Percentiles rank a stretch among this genome's conserved stretches.
Conservation (phyloP, 1,140 invertebrate species). For the Drosophila mauritiana region DNA sequence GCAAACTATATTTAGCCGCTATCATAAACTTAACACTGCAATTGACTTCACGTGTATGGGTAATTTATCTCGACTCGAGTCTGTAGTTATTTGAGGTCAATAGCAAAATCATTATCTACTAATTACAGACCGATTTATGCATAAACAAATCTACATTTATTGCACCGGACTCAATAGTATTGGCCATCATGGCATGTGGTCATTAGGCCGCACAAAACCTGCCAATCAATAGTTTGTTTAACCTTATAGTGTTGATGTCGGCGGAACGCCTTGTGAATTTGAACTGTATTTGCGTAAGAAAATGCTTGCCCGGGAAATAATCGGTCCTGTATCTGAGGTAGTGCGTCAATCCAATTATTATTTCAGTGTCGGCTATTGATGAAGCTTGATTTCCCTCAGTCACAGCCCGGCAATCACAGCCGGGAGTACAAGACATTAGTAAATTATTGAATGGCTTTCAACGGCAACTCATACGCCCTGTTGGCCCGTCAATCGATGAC, state of each 20-base stretch:
- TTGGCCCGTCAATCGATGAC: slow-evolving; percentile 63
- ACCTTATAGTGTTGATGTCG: slow-evolving; percentile 30
- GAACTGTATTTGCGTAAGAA: slow-evolving; percentile 63
- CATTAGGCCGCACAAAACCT: slow-evolving; percentile 44
- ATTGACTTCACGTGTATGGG: slow-evolving; percentile 23
- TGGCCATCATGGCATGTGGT: slow-evolving; percentile 43
- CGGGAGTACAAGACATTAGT: slow-evolving; percentile 26
- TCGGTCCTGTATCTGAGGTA: slow-evolving; percentile 17
- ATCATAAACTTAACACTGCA: slow-evolving; percentile 16
- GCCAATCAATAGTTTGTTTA: slow-evolving; percentile 58
- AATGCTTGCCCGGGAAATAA: slow-evolving; percentile 47
- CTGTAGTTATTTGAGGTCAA: slow-evolving; percentile 66
- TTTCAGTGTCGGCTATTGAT: slow-evolving; percentile 47
- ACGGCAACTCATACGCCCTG: slow-evolving; percentile 43
- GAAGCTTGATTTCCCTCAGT: slow-evolving; percentile 27
- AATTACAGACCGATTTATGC: slow-evolving; percentile 56
- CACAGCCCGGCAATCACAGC: neutral
- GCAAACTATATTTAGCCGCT: slow-evolving; percentile 22
- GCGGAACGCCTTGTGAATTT: slow-evolving; percentile 50
- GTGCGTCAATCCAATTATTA: slow-evolving; percentile 48
- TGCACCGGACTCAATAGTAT: slow-evolving; percentile 29
- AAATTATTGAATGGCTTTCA: slow-evolving; percentile 71
- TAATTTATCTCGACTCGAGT: slow-evolving; percentile 10
- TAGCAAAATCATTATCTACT: slow-evolving; percentile 64
- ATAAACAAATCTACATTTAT: slow-evolving; percentile 50